Evolutionary conservation across 2,888 invertebrate genomes (phyloP).

Genomic region (Xestia ashworthii): DNA sequence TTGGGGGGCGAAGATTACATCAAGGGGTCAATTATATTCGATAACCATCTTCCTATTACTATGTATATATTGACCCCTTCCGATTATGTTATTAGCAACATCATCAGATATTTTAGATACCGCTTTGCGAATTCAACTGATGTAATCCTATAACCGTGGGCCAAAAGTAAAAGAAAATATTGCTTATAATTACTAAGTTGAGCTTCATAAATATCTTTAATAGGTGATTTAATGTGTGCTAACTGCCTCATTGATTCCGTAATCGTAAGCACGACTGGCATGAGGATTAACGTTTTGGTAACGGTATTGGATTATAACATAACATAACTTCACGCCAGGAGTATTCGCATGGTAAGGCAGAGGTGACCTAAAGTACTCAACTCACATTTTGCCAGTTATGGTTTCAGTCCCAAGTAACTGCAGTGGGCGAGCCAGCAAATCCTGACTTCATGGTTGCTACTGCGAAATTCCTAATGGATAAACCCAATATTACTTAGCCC

Average conservation of each 20-base stretch:
- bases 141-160: constrained; percentile 36
- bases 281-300: background rate
- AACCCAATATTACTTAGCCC: too few species aligned
- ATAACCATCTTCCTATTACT: constrained; percentile 41
- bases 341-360: too few species aligned
- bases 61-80: constrained; percentile 29
- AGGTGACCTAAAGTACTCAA: too few species aligned
- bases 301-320: background rate
- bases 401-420: too few species aligned
- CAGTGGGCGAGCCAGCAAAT: too few species aligned
- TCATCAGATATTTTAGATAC: constrained; percentile 24
- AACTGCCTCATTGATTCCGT: constrained; percentile 17
- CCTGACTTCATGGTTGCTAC: too few species aligned
- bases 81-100: constrained; percentile 24
- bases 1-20: constrained; percentile 12
- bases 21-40: constrained; percentile 45
- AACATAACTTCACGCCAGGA: background rate
- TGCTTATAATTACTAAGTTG: constrained; percentile 39
- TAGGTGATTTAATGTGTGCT: constrained; percentile 25
- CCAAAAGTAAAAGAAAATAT: constrained; percentile 33
- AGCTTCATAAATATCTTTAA: constrained; percentile 29
- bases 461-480: too few species aligned
- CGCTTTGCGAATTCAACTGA: constrained; percentile 46
- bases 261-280: background rate
- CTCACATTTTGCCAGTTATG: too few species aligned